Evolutionary conservation across 2,888 invertebrate species (phyloP).

Genomic region (Seira ritae): DNA sequence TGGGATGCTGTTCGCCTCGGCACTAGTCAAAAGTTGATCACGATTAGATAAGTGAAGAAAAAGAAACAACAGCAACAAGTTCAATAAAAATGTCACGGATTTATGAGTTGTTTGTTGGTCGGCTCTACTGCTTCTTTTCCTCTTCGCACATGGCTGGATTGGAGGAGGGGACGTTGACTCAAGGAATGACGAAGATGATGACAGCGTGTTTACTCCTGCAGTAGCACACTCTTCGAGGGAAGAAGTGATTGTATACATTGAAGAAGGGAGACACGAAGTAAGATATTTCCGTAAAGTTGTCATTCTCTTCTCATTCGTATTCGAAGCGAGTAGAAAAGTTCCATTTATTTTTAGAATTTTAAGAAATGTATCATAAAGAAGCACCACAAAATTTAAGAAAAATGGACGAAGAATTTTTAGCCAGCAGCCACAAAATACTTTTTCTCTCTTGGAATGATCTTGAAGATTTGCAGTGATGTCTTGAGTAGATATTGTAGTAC

Average conservation of each 20-base stretch:
- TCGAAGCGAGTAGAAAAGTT: not conserved
- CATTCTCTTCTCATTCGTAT: not conserved
- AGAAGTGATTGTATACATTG: slow-evolving; percentile 1
- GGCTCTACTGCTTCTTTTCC: slow-evolving; percentile 12
- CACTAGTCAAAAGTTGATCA: slow-evolving; percentile 56
- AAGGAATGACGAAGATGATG: not conserved
- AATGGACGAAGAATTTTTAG: not conserved
- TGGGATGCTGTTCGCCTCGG: slow-evolving; percentile 68
- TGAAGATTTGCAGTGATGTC: not conserved
- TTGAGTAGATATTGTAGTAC: not conserved
- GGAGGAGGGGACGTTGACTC: not conserved
- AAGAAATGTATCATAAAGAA: not conserved
- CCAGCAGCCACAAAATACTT: not conserved
- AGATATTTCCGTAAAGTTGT: not conserved
- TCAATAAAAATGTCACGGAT: slow-evolving; percentile 59
- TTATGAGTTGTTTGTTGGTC: slow-evolving; percentile 48
- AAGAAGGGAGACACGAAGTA: not conserved
- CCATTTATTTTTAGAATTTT: not conserved
- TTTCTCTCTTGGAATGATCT: not conserved
- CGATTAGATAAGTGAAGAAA: slow-evolving; percentile 41
- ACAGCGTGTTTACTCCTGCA: not conserved
- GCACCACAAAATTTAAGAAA: not conserved
- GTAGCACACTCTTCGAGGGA: not conserved
- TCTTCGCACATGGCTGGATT: not conserved
- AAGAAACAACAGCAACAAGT: slow-evolving; percentile 65